Evolutionary conservation across 2,888 invertebrate species (phyloP).

Genomic region (Syrista parreyssii): DNA sequence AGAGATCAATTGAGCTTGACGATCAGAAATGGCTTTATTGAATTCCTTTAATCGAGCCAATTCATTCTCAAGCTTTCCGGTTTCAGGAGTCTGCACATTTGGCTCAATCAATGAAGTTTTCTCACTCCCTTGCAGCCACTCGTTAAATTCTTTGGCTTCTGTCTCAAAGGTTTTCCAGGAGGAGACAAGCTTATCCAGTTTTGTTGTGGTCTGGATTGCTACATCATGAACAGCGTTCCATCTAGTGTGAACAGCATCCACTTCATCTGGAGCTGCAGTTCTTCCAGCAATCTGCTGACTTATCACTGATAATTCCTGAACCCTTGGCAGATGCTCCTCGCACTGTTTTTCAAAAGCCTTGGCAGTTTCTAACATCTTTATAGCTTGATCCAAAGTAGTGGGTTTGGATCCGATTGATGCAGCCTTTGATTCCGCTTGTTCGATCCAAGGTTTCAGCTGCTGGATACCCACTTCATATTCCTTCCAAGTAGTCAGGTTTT

Average conservation of each 20-base stretch:
- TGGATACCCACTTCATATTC: slow-evolving; percentile 83
- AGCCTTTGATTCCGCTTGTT: slow-evolving; percentile 86
- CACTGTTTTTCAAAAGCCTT: slow-evolving; percentile 82
- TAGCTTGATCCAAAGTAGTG: slow-evolving; percentile 82
- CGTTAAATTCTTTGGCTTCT: slow-evolving; percentile 80
- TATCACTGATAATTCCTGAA: slow-evolving; percentile 79
- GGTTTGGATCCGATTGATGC: slow-evolving; percentile 80
- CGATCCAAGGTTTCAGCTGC: slow-evolving; percentile 89
- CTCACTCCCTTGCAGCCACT: slow-evolving; percentile 80
- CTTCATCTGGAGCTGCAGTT: slow-evolving; percentile 84
- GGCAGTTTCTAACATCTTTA: slow-evolving; percentile 78
- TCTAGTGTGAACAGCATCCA: slow-evolving; percentile 84
- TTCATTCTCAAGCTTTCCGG: slow-evolving; percentile 81
- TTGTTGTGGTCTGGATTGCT: slow-evolving; percentile 81
- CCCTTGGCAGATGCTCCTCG: slow-evolving; percentile 78
- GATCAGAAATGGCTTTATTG: slow-evolving; percentile 86
- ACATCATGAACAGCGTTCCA: slow-evolving; percentile 88
- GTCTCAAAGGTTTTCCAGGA: slow-evolving; percentile 87
- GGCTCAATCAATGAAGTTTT: slow-evolving; percentile 72
- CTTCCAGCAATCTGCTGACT: slow-evolving; percentile 81
- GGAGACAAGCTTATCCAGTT: slow-evolving; percentile 80
- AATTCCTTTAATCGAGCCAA: slow-evolving; percentile 81
- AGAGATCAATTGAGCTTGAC: slow-evolving; percentile 84
- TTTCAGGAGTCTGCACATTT: slow-evolving; percentile 77
- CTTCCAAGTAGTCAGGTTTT: slow-evolving; percentile 87